phyloP scores from a whole-genome alignment of 1,140 invertebrate genomes.

The Drosophila pruinosa region DNA sequence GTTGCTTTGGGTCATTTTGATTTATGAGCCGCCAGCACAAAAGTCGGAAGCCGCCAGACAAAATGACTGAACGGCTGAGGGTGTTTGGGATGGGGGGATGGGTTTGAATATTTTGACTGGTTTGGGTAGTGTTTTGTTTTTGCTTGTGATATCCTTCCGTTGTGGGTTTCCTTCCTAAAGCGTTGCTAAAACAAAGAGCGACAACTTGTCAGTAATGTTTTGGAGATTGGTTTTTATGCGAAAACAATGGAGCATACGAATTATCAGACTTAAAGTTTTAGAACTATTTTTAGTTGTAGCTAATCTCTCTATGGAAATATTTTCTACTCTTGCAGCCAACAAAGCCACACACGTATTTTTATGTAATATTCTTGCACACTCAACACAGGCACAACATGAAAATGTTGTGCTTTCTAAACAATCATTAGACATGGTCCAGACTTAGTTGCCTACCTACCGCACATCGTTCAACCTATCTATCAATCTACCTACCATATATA shows the following conservation, averaged over 20 bases:
- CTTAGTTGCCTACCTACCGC: slow-evolving; percentile 25
- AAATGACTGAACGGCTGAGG: slow-evolving; percentile 17
- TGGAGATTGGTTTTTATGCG: slow-evolving; percentile 30
- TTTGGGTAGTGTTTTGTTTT: slow-evolving; percentile 27
- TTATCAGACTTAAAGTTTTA: slow-evolving; percentile 29
- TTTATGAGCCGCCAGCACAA: slow-evolving; percentile 62
- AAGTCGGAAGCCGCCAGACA: slow-evolving; percentile 53
- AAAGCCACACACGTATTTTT: slow-evolving; percentile 32
- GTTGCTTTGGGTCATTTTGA: slow-evolving; percentile 55
- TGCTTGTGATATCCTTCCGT: slow-evolving; percentile 24
- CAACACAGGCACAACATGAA: slow-evolving; percentile 36
- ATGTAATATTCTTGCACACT: slow-evolving; percentile 68
- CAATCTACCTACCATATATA: slow-evolving; percentile 30
- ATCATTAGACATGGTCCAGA: slow-evolving; percentile 50
- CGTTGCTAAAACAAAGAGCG: slow-evolving; percentile 52
- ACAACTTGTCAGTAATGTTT: slow-evolving; percentile 54
- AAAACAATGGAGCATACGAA: slow-evolving; percentile 68
- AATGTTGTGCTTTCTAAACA: slow-evolving; percentile 75
- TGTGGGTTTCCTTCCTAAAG: slow-evolving; percentile 9
- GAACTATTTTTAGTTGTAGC: slow-evolving; percentile 18
- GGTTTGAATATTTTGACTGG: slow-evolving; percentile 26
- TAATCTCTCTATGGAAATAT: slow-evolving; percentile 39
- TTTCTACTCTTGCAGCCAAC: slow-evolving; percentile 57
- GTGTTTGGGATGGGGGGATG: neutral
- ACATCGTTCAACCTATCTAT: slow-evolving; percentile 46